Conservation (phyloP, 2,888 invertebrate genomes). For the Drosophila flavopinicola region DNA sequence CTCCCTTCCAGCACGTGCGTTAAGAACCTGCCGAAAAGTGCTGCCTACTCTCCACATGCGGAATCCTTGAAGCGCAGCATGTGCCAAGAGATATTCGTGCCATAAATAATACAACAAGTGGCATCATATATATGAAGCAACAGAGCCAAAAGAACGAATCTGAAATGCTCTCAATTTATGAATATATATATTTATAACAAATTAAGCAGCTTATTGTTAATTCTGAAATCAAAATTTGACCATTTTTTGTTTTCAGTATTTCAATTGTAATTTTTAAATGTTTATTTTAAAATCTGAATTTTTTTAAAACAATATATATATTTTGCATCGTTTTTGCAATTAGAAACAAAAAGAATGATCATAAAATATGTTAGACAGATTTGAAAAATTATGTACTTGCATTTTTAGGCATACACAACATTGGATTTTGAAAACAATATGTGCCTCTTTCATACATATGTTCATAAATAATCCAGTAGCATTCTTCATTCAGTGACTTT, state of each 20-base stretch:
- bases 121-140: slow-evolving; percentile 9
- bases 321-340: no score
- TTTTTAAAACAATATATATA: no score
- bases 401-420: no score
- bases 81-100: slow-evolving; percentile 43
- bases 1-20: slow-evolving; percentile 27
- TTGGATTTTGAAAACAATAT: no score
- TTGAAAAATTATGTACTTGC: no score
- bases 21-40: slow-evolving; percentile 27
- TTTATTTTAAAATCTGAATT: no score
- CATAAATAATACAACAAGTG: slow-evolving; percentile 51
- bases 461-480: not conserved
- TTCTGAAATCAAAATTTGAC: no score
- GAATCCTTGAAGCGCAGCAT: slow-evolving; percentile 38
- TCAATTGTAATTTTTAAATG: no score
- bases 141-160: slow-evolving; percentile 4
- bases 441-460: not conserved
- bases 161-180: slow-evolving; percentile 8
- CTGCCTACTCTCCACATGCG: slow-evolving; percentile 15
- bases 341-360: no score
- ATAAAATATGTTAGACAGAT: no score
- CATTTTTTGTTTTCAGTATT: no score
- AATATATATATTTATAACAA: not conserved
- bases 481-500: not conserved
- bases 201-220: not conserved